A percentile compares a stretch with the other conserved stretches of the same genome.
Conservation (phyloP, 2,888 invertebrate species). For the Sarcophaga rosellei region DNA sequence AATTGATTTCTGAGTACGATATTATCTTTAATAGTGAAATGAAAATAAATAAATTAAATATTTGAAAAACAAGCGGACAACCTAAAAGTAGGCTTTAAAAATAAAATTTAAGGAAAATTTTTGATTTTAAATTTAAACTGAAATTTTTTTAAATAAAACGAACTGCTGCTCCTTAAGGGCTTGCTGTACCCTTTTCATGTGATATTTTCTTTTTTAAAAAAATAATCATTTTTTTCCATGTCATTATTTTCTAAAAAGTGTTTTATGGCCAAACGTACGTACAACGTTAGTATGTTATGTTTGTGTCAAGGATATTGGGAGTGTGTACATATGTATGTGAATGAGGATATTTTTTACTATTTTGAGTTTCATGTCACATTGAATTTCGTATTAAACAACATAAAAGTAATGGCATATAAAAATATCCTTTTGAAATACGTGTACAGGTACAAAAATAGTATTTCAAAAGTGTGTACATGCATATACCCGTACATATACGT, state of each 20-base stretch:
- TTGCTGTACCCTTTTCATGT: neutral
- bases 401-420: constrained; percentile 44
- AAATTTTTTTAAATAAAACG: neutral
- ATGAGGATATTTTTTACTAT: neutral
- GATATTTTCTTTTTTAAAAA: neutral
- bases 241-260: constrained; percentile 8
- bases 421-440: neutral
- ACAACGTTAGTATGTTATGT: neutral
- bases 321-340: neutral
- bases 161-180: constrained; percentile 23
- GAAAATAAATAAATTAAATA: neutral
- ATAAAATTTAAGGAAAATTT: neutral
- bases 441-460: no score
- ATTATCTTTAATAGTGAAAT: neutral
- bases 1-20: constrained; percentile 47
- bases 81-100: constrained; percentile 6
- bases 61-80: neutral
- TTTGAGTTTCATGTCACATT: constrained; percentile 49
- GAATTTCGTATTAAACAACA: constrained; percentile 44
- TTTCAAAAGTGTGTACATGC: no score
- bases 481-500: neutral
- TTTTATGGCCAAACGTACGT: neutral
- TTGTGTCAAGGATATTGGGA: no score
- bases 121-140: no score
- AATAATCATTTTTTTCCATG: neutral